Conservation (phyloP, 2,797 vertebrate species). For the Chelon labrosus region DNA sequence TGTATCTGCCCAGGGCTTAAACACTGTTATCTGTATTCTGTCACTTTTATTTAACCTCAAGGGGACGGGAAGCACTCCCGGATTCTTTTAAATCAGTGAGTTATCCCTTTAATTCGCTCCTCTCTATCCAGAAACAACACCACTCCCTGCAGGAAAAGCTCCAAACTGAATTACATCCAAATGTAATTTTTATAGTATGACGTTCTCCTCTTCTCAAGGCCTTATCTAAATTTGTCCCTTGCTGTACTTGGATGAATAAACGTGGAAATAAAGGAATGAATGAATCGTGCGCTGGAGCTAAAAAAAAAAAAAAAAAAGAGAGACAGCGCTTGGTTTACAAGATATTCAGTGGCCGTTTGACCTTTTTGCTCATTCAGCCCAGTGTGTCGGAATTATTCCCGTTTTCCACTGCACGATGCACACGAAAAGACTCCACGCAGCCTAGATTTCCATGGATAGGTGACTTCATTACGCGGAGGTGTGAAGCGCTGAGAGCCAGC, state of each 20-base stretch:
- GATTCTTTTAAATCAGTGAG: constrained; percentile 42
- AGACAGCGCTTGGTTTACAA: constrained; percentile 5
- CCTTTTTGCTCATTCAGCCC: constrained; percentile 27
- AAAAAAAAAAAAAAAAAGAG: constrained; percentile 14
- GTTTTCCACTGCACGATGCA: constrained; percentile 4
- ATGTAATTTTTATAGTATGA: constrained; percentile 8
- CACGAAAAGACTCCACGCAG: constrained; percentile 20
- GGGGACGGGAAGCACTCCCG: constrained; percentile 14
- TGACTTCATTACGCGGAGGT: constrained; percentile 51
- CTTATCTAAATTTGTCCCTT: background rate
- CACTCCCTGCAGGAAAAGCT: constrained; percentile 1
- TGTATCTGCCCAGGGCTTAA: constrained; percentile 31
- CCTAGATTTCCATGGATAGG: constrained; percentile 15
- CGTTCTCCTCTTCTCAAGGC: constrained; percentile 9
- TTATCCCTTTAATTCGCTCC: constrained; percentile 46
- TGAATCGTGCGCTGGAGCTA: constrained; percentile 9
- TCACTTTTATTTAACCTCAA: constrained; percentile 51
- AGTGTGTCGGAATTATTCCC: background rate
- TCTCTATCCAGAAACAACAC: background rate
- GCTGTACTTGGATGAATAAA: constrained; percentile 12
- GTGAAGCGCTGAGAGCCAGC: constrained; percentile 26
- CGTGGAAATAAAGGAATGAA: constrained; percentile 16
- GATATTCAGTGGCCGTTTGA: constrained; percentile 28
- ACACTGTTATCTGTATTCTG: constrained; percentile 38
- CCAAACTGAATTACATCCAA: constrained; percentile 37